Evolutionary conservation across 2,113 vertebrate genomes (phyloP), one percentile per base, ranked within the genome.

Genomic region (Aphyosemion australe): DNA sequence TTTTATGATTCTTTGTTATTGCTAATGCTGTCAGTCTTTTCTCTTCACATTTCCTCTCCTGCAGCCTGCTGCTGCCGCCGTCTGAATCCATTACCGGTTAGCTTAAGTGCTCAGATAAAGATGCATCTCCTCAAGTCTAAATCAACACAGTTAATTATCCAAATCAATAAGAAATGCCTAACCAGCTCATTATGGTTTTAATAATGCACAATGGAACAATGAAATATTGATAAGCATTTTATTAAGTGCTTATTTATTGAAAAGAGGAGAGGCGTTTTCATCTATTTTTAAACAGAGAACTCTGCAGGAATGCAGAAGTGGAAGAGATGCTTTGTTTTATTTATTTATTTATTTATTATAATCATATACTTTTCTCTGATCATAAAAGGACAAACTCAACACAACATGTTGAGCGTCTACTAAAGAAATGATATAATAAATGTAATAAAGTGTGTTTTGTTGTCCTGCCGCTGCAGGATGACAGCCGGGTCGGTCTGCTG

Each of bases 141-240:
- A 72, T 58, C 54, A 60, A 65, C 58, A 47, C n/a, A 1, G 54
- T 50, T 79, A 64, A 85, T 79, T 45, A 77, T 42, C 19, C 50
- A 59, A 70, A 78, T 81, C 64, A 68, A 75, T 63, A 26, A 39
- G 66, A 72, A 64, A 65, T 5, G 37, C 57, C 45, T 37, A 53
- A 61, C 63, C 45, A 64, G 15, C 61, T 76, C 60, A 69, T 80
- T 81, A 39, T 69, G 43, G 39, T 14, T 84, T 86, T 55, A 87
- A 84, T 80, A 84, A 84, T 79, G 53, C 65, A 82, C 42, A 73
- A 41, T 18, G 53, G 72, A 3, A 62, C 13, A 49, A 75, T 84
- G 60, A 84, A 84, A 78, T 74, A 72, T 87, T 74, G 64, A 89
- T 62, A 11, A 37, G 57, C 58, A 78, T 78, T 86, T 82, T 74